These are phyloP conservation scores for Toxostoma redivivum DNA, from an alignment of 2,113 vertebrate species.

Conservation along the genomic window DNA sequence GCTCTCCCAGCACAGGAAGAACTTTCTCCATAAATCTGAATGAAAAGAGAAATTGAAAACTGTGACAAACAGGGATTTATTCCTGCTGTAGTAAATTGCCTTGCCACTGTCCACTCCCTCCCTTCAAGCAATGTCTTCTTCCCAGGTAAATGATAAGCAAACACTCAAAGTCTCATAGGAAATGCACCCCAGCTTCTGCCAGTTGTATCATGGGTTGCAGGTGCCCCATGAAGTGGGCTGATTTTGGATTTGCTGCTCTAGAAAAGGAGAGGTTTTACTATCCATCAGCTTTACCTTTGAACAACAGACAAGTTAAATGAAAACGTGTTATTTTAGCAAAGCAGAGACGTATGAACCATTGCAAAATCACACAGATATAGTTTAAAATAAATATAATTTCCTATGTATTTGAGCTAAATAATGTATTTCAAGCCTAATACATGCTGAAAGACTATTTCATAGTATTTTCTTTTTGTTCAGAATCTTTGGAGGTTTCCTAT, in stretches of 20 bases:
- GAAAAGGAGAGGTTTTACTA: background rate
- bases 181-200: background rate
- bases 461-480: background rate
- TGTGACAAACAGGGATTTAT: constrained; percentile 2
- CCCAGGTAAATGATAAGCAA: background rate
- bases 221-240: fast-evolving
- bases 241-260: background rate
- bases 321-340: background rate
- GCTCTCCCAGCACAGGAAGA: constrained; percentile 90
- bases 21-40: constrained; percentile 92
- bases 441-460: background rate
- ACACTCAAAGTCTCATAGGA: background rate
- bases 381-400: background rate
- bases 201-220: background rate
- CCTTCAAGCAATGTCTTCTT: background rate
- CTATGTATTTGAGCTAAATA: background rate
- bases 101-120: background rate
- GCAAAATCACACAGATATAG: background rate
- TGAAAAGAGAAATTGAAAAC: constrained; percentile 46
- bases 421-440: background rate
- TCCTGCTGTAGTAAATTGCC: background rate
- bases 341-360: background rate
- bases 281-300: background rate
- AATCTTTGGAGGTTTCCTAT: background rate
- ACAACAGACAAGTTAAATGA: background rate